Percentiles rank a stretch among this genome's conserved stretches.
Conservation (phyloP, 2,888 invertebrate genomes). For the Linnaemya vulpina region DNA sequence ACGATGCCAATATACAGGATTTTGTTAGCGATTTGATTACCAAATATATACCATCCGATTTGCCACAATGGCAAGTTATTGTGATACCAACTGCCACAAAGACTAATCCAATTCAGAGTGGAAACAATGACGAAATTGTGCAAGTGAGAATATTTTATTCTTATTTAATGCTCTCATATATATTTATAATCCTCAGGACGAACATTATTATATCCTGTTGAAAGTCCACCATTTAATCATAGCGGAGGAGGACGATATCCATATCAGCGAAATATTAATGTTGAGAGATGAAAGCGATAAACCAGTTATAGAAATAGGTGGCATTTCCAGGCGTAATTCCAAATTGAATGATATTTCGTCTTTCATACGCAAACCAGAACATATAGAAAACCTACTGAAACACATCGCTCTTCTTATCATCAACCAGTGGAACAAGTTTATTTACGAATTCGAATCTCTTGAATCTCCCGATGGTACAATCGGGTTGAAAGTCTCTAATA, state of each 20-base stretch:
- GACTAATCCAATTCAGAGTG: slow-evolving; percentile 60
- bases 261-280: slow-evolving; percentile 89
- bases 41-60: slow-evolving; percentile 88
- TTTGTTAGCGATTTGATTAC: slow-evolving; percentile 90
- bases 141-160: slow-evolving; percentile 58
- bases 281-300: slow-evolving; percentile 82
- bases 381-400: slow-evolving; percentile 87
- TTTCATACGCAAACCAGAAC: slow-evolving; percentile 86
- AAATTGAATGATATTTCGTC: slow-evolving; percentile 82
- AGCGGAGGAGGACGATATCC: slow-evolving; percentile 87
- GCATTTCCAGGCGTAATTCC: slow-evolving; percentile 64
- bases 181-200: slow-evolving; percentile 71
- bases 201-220: slow-evolving; percentile 87
- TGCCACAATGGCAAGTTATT: slow-evolving; percentile 92
- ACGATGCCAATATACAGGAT: slow-evolving; percentile 90
- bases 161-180: too few species aligned
- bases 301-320: slow-evolving; percentile 73
- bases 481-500: slow-evolving; percentile 76
- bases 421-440: slow-evolving; percentile 91
- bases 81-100: slow-evolving; percentile 85
- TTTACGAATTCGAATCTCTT: slow-evolving; percentile 90
- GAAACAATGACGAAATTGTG: slow-evolving; percentile 11
- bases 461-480: slow-evolving; percentile 85
- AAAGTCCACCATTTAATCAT: slow-evolving; percentile 90
- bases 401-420: slow-evolving; percentile 88